Evolutionary conservation across 2,113 vertebrate genomes (phyloP), one percentile per base, ranked within the genome.

Genomic region (Zosterops lateralis): DNA sequence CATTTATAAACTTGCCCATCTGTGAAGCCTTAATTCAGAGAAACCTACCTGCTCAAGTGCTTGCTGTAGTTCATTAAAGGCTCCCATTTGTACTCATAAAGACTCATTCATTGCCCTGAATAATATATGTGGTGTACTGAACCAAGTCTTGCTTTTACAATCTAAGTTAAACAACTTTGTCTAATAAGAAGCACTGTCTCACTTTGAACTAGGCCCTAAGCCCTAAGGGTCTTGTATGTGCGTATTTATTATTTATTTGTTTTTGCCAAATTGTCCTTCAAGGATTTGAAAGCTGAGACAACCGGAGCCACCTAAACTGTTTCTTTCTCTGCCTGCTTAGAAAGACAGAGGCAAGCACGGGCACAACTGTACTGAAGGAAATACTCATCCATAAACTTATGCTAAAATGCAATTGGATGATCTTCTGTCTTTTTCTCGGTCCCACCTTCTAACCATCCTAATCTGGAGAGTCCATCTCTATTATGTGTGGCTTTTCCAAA

Each of bases 151-250:
- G 14, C 82, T 92, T 93, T 95, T 94, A 72, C 70, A 80, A 44
- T 64, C 79, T 92, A 82, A 94, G 89, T 94, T 96, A 95, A 94
- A 93, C 95, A 94, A 95, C 85, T 95, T 96, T 88, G 66, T 92
- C 66, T 94, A 64, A 93, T 85, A 53, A 87, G 57, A 64, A 93
- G 87, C 61, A 28, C 51, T 68, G 76, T 73, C 84, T 96, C 82
- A 14, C 68, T 85, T 71, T 88, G 92, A 96, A 67, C 82, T 87
- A 45, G 86, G 86, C 70, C 74, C 28, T 73, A 94, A 92, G 45
- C 76, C 84, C 76, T 91, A 34, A 87, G 86, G 83, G 66, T 79
- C 91, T 89, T 76, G 38, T 53, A 57, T n/a, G 21, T 50, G 31
- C 19, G 15, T 70, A 11, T 86, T 53, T 90, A 58, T 93, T 92